These are phyloP conservation scores for Folsomia candida DNA, from an alignment of 2,888 invertebrate species.

Conservation along the genomic window DNA sequence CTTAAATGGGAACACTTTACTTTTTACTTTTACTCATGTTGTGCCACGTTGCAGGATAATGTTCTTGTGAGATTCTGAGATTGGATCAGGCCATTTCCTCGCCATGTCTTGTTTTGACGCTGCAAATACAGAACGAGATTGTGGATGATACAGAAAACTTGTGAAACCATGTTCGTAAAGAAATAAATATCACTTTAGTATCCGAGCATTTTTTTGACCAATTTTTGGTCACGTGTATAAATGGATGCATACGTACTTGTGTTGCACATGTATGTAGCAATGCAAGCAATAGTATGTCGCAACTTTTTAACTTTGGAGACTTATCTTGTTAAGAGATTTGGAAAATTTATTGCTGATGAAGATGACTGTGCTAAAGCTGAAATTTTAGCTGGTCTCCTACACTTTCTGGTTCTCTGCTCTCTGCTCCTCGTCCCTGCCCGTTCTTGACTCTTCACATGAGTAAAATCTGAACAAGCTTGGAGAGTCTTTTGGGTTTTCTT, in stretches of 20 bases:
- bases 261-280: background rate
- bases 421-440: too few relatives aligned
- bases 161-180: too few relatives aligned
- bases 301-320: background rate
- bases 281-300: background rate
- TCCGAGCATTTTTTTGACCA: too few relatives aligned
- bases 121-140: background rate
- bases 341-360: background rate
- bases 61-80: background rate
- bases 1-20: slow-evolving; percentile 1
- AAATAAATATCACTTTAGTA: too few relatives aligned
- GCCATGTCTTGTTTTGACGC: background rate
- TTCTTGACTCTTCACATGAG: too few relatives aligned
- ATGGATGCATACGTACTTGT: background rate
- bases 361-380: background rate
- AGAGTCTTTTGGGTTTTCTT: too few relatives aligned
- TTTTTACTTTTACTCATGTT: background rate
- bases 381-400: background rate
- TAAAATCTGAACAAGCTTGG: too few relatives aligned
- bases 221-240: too few relatives aligned
- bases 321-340: background rate
- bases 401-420: too few relatives aligned
- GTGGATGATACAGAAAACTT: background rate
- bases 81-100: background rate
- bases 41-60: background rate